Evolutionary conservation across 2,113 vertebrate genomes (phyloP).

Genomic region (Lynx canadensis): DNA sequence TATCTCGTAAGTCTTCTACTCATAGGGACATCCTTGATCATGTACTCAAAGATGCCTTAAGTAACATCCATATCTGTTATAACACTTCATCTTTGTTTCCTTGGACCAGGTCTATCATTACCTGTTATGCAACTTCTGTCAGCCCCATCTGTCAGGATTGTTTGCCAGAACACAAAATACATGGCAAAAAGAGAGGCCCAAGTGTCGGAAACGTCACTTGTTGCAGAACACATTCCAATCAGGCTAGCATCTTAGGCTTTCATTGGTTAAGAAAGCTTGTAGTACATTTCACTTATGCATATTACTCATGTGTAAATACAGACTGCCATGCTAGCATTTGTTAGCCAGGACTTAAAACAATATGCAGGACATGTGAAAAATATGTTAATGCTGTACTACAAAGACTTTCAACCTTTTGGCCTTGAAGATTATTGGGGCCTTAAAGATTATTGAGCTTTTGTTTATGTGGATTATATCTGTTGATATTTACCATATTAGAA

Average conservation of each 20-base stretch:
- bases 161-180: constrained; percentile 18
- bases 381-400: background rate
- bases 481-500: background rate
- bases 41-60: background rate
- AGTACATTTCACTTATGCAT: background rate
- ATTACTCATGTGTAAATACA: background rate
- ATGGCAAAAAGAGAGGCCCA: background rate
- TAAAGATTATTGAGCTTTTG: constrained; percentile 15
- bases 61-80: background rate
- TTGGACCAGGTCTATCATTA: background rate
- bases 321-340: background rate
- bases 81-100: background rate
- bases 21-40: background rate
- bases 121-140: background rate
- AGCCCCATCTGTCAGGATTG: background rate
- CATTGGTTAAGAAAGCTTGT: background rate
- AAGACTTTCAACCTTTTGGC: background rate
- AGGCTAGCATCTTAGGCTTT: background rate
- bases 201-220: background rate
- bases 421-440: background rate
- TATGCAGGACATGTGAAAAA: background rate
- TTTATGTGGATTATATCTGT: background rate
- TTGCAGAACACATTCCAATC: background rate
- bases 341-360: background rate
- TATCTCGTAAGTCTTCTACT: background rate